Conservation (phyloP, 2,113 vertebrate genomes). For the Nycticorax nycticorax region DNA sequence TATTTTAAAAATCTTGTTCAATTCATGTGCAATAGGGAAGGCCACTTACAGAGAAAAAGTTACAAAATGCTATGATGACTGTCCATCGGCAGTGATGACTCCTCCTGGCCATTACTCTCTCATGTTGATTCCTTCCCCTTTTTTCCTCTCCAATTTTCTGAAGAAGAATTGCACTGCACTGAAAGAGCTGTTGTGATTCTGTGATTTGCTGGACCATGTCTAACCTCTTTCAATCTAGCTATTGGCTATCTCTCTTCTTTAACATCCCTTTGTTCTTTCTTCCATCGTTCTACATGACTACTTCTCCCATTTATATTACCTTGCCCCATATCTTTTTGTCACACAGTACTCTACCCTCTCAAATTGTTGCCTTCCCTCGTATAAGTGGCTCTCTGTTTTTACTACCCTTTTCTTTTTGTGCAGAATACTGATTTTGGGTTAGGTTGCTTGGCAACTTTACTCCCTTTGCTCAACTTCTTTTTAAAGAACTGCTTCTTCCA, state of each 20-base stretch:
- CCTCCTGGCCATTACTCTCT: not conserved
- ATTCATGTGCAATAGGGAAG: not conserved
- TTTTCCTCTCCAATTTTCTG: not conserved
- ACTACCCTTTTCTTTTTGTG: not conserved
- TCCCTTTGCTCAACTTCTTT: not conserved
- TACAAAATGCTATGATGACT: not conserved
- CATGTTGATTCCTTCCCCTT: not conserved
- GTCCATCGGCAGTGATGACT: not conserved
- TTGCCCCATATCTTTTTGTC: not conserved
- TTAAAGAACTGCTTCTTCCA: not conserved
- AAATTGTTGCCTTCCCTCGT: not conserved
- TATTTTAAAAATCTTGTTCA: not conserved
- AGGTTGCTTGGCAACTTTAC: not conserved
- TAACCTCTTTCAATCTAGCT: not conserved
- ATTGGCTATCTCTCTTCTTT: not conserved
- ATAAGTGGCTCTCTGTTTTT: not conserved
- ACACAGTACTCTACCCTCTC: not conserved
- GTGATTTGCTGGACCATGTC: not conserved
- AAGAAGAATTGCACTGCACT: not conserved
- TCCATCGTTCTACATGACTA: not conserved
- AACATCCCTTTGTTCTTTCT: not conserved
- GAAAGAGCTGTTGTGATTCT: not conserved
- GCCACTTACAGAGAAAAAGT: not conserved
- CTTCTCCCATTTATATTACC: not conserved
- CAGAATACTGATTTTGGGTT: not conserved